Evolutionary conservation across 2,113 vertebrate species (phyloP), one percentile per base, ranked within the genome.

Genomic region (Centropus bengalensis): DNA sequence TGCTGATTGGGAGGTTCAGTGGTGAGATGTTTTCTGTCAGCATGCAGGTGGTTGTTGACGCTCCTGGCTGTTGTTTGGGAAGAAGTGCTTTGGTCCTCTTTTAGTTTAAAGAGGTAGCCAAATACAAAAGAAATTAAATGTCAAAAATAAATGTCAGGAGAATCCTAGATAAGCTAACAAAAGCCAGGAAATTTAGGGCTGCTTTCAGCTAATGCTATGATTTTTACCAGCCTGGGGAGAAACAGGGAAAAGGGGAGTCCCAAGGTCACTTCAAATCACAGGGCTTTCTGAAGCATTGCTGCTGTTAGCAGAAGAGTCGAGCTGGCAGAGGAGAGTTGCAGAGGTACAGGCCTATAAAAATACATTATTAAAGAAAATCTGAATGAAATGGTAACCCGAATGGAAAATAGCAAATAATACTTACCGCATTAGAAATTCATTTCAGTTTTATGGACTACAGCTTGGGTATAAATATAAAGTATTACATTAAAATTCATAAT

Each of bases 401-500:
- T 94, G 80, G 88, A 80, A 96, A 96, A 93, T 14, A 94, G 94
- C 69, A 96, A 96, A 91, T 91, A 90, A 92, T 92, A 87, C 82
- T 78, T 76, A 91, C 30, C 89, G 68, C 83, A 68, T 93, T 94
- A 88, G 95, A 91, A 94, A 96, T 91, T 96, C 44, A 84, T 94
- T 96, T 88, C 81, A 67, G 42, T 87, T 93, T 96, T 97, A 96
- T 93, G 78, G 86, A 90, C 84, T 91, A 80, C 63, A 88, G 42
- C 93, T 94, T 92, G 71, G 74, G 73, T 93, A 87, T 94, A 97
- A 96, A 95, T 95, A 94, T 93, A 93, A 94, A 91, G 73, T 69
- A 80, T 86, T 92, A 67, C 88, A 94, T 97, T 96, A 96, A 94
- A 93, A 96, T 97, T 96, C 71, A 94, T 95, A 88, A 82, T 92